Evolutionary conservation across 2,888 invertebrate genomes (phyloP).

Genomic region (Limnephilus marmoratus): DNA sequence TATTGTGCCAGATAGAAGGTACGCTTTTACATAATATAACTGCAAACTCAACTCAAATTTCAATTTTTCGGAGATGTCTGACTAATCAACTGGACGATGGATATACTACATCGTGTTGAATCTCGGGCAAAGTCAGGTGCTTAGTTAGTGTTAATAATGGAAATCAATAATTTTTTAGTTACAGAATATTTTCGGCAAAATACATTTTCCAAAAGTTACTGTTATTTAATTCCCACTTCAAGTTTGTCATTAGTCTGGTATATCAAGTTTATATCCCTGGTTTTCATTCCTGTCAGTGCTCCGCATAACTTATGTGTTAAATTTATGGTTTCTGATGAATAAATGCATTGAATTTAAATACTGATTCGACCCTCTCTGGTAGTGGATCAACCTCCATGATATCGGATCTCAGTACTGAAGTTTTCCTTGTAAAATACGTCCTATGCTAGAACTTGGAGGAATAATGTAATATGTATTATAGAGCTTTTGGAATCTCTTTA

Average conservation of each 20-base stretch:
- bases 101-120: not conserved
- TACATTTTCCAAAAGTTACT: not conserved
- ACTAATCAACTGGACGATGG: too few species aligned
- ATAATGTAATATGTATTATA: not conserved
- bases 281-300: not conserved
- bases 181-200: not conserved
- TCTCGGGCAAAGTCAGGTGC: not conserved
- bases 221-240: not conserved
- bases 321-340: not conserved
- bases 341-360: conserved; percentile 11
- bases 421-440: conserved; percentile 18
- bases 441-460: not conserved
- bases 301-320: not conserved
- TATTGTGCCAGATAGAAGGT: too few species aligned
- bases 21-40: too few species aligned
- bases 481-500: conserved; percentile 19
- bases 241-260: not conserved
- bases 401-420: conserved; percentile 31
- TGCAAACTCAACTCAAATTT: too few species aligned
- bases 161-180: not conserved
- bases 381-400: conserved; percentile 26
- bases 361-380: not conserved
- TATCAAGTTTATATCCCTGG: not conserved
- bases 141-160: not conserved
- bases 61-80: too few species aligned